Base-by-base conservation (phyloP, 2,113 vertebrate species). In the Ceuthmochares aereus region DNA sequence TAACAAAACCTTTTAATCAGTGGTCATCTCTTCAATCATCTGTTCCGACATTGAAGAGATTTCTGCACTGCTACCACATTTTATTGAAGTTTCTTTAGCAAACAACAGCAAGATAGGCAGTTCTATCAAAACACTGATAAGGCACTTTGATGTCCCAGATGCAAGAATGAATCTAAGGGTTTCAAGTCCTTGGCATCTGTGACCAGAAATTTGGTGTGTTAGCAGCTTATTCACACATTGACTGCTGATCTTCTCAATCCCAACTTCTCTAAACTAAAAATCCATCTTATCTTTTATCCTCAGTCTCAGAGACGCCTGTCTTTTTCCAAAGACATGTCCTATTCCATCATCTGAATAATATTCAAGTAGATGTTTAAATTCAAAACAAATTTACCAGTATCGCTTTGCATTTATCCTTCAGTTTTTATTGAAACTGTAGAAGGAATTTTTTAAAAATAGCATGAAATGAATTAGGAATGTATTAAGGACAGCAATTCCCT, bases 201-300 rank as follows among this genome's bases (percentile, higher is more conserved):
- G 36, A 58, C 54, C 66, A 73, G 21, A 76, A 86, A 76, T 72
- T 73, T 73, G 21, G n/a, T 79, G 58, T 72, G 14, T 36, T 9
- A 12, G 18, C 43, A 87, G 19, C 16, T 26, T 14, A 49, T 60
- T 83, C 36, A 85, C 54, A 83, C 5, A 18, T 89, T 68, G 60
- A 14, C 40, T 40, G 66, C 26, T 60, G 23, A 68, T 52, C 52
- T 69, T 70, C 60, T 58, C 32, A 36, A 42, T 68, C 43, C 32
- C 36, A 64, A 1, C 12, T 62, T 89, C 43, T 68, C 49, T 56
- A 85, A 29, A 10, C 21, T 76, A 32, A 14, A 68, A 84, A n/a
- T 20, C 2, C 0, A 52, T 40, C 0, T 0, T 14, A 12, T 40
- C 12, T 62, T 67, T 81, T 64, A 37, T 27, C 8, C 22, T 32